Conservation (phyloP, 2,113 vertebrate genomes). For the Anarrhichthys ocellatus region DNA sequence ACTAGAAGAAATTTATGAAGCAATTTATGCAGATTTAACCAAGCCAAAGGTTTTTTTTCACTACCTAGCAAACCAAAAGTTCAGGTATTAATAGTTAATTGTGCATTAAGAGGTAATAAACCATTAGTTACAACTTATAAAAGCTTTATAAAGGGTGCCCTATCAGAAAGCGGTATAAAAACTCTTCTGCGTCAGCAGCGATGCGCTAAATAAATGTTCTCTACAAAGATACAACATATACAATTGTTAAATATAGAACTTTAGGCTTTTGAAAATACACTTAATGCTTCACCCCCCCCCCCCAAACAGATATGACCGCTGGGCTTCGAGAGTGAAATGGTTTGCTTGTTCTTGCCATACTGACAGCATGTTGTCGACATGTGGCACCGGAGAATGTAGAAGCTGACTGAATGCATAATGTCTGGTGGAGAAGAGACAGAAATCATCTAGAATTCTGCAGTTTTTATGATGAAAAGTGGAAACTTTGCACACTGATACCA, state of each 20-base stretch:
- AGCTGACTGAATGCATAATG: conserved; percentile 7
- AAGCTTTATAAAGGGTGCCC: background rate
- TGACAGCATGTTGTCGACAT: background rate
- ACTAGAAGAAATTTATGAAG: background rate
- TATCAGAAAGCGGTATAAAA: conserved; percentile 1
- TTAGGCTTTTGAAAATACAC: conserved; percentile 64
- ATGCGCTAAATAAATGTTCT: conserved; percentile 88
- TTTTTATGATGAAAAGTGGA: background rate
- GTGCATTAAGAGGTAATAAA: background rate
- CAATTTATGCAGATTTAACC: background rate
- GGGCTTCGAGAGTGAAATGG: conserved; percentile 9
- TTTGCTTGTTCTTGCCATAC: conserved; percentile 7
- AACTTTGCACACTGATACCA: conserved; percentile 19
- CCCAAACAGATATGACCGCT: conserved; percentile 70
- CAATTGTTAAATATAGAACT: conserved; percentile 97
- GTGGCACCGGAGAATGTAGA: conserved; percentile 7
- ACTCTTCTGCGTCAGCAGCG: background rate
- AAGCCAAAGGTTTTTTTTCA: background rate
- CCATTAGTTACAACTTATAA: conserved; percentile 9
- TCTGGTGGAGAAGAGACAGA: conserved; percentile 14
- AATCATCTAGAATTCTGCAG: background rate
- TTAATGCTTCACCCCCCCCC: conserved; percentile 86
- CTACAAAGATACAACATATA: conserved; percentile 96
- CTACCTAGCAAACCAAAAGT: background rate
- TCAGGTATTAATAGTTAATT: background rate